Percentiles rank a stretch among this genome's conserved stretches.
These are phyloP conservation scores for Scylla paramamosain DNA, from an alignment of 1,140 invertebrate genomes.

Conservation along the genomic window DNA sequence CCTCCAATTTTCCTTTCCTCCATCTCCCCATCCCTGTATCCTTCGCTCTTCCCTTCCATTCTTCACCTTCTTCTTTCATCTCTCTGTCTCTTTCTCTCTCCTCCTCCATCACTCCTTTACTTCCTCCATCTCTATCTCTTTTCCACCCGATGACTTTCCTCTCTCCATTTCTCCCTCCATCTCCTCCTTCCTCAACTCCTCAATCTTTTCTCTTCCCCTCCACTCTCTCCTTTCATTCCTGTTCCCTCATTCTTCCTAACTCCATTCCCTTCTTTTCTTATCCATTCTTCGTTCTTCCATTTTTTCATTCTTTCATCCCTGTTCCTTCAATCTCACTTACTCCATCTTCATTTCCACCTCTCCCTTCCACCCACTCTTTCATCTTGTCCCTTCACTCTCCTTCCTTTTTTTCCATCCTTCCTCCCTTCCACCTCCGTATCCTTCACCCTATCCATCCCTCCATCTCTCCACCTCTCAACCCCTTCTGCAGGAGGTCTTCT, in stretches of 20 bases:
- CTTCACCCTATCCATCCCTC: background rate
- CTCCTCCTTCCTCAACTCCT: background rate
- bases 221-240: too few species aligned
- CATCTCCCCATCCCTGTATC: too few species aligned
- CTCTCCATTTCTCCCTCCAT: too few species aligned
- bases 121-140: background rate
- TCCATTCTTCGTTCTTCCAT: too few species aligned
- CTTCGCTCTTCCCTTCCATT: background rate
- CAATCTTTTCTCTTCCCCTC: background rate
- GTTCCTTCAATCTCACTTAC: too few species aligned
- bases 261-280: too few species aligned
- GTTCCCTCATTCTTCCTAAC: too few species aligned
- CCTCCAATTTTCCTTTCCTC: background rate
- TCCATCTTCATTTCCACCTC: too few species aligned
- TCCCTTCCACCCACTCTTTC: too few species aligned
- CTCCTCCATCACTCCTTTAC: slow-evolving; percentile 22
- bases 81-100: background rate
- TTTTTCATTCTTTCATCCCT: too few species aligned
- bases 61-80: background rate
- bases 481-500: slow-evolving; percentile 53
- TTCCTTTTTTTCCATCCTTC: background rate
- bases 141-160: background rate
- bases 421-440: background rate
- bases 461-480: background rate
- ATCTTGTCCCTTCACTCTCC: background rate